Conservation (phyloP, 1,140 invertebrate genomes). For the Scaptomyza hsui region DNA sequence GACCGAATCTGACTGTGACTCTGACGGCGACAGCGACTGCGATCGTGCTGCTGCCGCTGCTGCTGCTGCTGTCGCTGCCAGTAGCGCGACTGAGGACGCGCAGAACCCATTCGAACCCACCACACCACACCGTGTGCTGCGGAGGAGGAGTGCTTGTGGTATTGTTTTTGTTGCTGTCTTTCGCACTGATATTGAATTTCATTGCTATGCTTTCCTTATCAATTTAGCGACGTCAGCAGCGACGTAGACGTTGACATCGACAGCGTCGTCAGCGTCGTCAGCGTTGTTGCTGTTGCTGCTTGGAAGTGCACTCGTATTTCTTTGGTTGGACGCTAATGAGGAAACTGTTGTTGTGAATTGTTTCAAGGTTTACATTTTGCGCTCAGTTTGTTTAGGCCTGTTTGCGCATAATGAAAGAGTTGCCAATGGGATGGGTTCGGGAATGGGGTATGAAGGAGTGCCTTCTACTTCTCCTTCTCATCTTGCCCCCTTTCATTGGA, state of each 20-base stretch:
- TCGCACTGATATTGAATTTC: slow-evolving; percentile 79
- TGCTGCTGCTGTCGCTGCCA: slow-evolving; percentile 1
- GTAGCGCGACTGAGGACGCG: slow-evolving; percentile 11
- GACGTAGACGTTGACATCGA: not conserved
- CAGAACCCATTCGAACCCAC: slow-evolving; percentile 48
- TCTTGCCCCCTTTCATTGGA: slow-evolving; percentile 34
- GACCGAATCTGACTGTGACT: slow-evolving; percentile 39
- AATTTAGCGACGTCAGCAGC: slow-evolving; percentile 36
- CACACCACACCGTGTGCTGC: slow-evolving; percentile 24
- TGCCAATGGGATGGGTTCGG: slow-evolving; percentile 26
- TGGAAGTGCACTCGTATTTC: slow-evolving; percentile 38
- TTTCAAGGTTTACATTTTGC: slow-evolving; percentile 74
- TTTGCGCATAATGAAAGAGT: slow-evolving; percentile 80
- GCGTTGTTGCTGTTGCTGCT: slow-evolving; percentile 10
- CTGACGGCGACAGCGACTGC: slow-evolving; percentile 26
- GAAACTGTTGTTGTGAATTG: slow-evolving; percentile 80
- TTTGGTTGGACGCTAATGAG: slow-evolving; percentile 66
- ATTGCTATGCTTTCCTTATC: slow-evolving; percentile 54
- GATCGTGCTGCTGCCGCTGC: slow-evolving; percentile 41
- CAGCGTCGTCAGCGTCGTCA: slow-evolving; percentile 9
- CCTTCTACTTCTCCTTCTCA: slow-evolving; percentile 3
- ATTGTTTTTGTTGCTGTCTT: slow-evolving; percentile 32
- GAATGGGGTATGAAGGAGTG: not conserved
- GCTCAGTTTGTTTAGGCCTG: slow-evolving; percentile 72
- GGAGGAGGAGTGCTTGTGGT: slow-evolving; percentile 48